phyloP scores from a whole-genome alignment of 2,888 invertebrate species.

The Euclidia mi region DNA sequence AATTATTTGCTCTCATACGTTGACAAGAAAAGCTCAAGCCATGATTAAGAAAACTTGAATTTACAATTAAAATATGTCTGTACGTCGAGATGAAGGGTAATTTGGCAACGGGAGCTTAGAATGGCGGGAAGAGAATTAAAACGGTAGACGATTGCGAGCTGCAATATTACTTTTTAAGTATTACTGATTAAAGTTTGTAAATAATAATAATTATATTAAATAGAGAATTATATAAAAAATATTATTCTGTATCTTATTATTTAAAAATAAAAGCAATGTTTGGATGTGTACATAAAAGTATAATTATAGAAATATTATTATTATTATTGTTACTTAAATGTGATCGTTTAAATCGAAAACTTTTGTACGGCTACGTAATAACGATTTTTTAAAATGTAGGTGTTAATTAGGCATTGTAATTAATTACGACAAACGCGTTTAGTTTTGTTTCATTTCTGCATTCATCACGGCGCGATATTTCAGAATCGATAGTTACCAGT shows the following conservation, averaged over 20 bases:
- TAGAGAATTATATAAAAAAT: slow-evolving; percentile 68
- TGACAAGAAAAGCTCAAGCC: slow-evolving; percentile 23
- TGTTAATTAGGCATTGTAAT: slow-evolving; percentile 49
- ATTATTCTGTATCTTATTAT: slow-evolving; percentile 67
- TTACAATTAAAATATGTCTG: slow-evolving; percentile 1
- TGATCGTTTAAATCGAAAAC: slow-evolving; percentile 77
- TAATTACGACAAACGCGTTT: slow-evolving; percentile 42
- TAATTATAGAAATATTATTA: slow-evolving; percentile 73
- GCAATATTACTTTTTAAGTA: slow-evolving; percentile 88
- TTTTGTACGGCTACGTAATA: slow-evolving; percentile 75
- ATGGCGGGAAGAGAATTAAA: slow-evolving; percentile 46
- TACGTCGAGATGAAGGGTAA: slow-evolving; percentile 36
- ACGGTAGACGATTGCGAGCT: slow-evolving; percentile 80
- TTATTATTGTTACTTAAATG: slow-evolving; percentile 86
- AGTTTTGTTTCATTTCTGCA: slow-evolving; percentile 40
- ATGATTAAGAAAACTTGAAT: slow-evolving; percentile 26
- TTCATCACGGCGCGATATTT: slow-evolving; percentile 61
- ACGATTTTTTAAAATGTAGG: slow-evolving; percentile 60
- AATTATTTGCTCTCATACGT: slow-evolving; percentile 23
- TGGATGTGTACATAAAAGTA: slow-evolving; percentile 82
- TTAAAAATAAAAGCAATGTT: slow-evolving; percentile 81
- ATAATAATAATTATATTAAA: slow-evolving; percentile 66
- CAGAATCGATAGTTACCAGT: slow-evolving; percentile 64
- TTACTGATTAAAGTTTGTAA: slow-evolving; percentile 79
- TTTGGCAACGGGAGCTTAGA: slow-evolving; percentile 31